Evolutionary conservation across 2,113 vertebrate species (phyloP).

Genomic region (Colaptes auratus): DNA sequence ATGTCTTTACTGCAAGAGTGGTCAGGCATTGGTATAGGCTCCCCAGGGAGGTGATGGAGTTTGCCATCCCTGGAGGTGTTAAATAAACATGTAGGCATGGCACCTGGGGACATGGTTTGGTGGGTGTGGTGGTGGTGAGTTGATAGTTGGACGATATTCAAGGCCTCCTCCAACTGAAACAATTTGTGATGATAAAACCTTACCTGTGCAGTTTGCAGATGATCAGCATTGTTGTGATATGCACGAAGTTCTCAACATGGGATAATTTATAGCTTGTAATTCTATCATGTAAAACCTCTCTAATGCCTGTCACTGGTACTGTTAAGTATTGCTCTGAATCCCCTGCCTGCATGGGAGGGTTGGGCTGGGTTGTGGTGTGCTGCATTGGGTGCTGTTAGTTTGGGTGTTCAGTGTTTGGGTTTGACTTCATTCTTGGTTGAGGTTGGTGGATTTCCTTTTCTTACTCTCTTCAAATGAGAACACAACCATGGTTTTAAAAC

Average conservation of each 20-base stretch:
- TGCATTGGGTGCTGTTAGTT: not conserved
- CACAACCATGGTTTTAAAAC: not conserved
- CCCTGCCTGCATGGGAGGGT: not conserved
- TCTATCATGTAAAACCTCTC: not conserved
- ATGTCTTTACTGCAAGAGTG: too few relatives aligned
- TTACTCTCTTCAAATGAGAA: not conserved
- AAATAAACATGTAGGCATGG: too few relatives aligned
- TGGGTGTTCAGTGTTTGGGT: not conserved
- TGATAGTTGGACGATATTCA: too few relatives aligned
- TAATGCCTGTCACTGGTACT: not conserved
- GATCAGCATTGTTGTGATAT: not conserved
- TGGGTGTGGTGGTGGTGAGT: too few relatives aligned
- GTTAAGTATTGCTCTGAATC: slow-evolving; percentile 12
- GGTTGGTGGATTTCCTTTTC: not conserved
- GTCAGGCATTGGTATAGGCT: too few relatives aligned
- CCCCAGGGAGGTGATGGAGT: too few relatives aligned
- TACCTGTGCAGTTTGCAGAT: not conserved
- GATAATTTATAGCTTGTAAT: not conserved
- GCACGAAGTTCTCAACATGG: not conserved
- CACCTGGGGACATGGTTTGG: too few relatives aligned
- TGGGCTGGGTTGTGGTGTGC: not conserved
- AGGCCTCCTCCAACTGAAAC: too few relatives aligned
- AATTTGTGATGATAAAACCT: not conserved
- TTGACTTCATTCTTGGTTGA: not conserved
- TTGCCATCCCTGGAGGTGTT: too few relatives aligned